Percentiles rank a stretch among this genome's conserved stretches.
Conservation (phyloP, 2,113 vertebrate species). For the Aplodontia rufa region DNA sequence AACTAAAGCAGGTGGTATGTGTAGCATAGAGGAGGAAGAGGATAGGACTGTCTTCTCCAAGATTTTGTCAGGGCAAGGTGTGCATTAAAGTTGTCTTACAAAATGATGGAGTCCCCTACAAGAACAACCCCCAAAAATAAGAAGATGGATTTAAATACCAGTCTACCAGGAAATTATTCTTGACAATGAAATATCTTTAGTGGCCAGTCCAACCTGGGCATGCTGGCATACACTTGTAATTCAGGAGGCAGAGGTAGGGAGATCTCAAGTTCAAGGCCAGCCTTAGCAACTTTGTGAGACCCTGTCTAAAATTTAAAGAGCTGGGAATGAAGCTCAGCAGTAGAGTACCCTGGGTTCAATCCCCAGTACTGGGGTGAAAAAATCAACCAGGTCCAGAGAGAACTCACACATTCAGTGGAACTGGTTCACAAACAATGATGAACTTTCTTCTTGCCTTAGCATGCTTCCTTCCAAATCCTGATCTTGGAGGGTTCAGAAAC, state of each 20-base stretch:
- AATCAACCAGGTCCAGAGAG: not conserved
- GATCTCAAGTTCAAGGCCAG: no score
- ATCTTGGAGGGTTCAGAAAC: not conserved
- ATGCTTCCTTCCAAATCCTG: not conserved
- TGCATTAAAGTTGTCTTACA: not conserved
- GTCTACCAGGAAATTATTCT: not conserved
- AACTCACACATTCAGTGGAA: not conserved
- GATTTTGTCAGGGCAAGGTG: not conserved
- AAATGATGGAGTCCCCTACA: not conserved
- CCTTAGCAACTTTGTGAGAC: no score
- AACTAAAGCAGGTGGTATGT: not conserved
- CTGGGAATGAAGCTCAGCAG: no score
- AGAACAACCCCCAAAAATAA: not conserved
- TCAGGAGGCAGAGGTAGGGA: no score
- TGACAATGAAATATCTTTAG: not conserved
- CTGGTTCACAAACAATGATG: not conserved
- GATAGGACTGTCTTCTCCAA: not conserved
- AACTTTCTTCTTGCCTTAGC: not conserved
- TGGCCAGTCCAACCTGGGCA: not conserved
- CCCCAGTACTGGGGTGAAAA: no score
- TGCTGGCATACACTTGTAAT: no score
- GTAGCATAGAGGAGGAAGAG: not conserved
- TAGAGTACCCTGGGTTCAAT: no score
- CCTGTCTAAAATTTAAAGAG: no score
- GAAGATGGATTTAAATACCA: not conserved